A percentile compares a stretch with the other conserved stretches of the same genome.
phyloP scores from a whole-genome alignment of 2,888 invertebrate genomes.

The Yponomeuta evonymella region DNA sequence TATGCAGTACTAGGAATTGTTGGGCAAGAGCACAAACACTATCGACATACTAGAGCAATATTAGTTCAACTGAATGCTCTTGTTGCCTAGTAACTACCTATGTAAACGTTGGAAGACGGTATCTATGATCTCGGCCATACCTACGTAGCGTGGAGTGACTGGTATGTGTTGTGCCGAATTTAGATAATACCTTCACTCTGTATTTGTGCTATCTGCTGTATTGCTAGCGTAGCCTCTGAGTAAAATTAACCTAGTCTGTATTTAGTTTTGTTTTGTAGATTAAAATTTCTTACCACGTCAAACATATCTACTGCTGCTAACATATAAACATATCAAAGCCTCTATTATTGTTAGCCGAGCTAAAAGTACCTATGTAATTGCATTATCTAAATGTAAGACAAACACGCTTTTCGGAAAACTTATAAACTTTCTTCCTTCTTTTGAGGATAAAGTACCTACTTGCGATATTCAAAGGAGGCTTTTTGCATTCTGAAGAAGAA shows the following conservation, averaged over 20 bases:
- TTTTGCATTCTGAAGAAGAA: background rate
- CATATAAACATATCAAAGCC: too few relatives aligned
- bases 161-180: background rate
- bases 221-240: background rate
- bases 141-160: background rate
- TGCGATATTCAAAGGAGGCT: background rate
- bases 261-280: too few relatives aligned
- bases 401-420: background rate
- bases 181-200: background rate
- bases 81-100: background rate
- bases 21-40: conserved; percentile 9
- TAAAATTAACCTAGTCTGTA: too few relatives aligned
- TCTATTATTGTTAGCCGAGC: too few relatives aligned
- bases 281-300: too few relatives aligned
- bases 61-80: conserved; percentile 15
- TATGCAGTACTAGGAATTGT: background rate
- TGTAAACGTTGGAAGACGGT: background rate
- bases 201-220: background rate
- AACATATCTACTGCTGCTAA: too few relatives aligned
- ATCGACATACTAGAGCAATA: conserved; percentile 15
- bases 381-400: background rate
- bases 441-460: background rate
- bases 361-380: too few relatives aligned
- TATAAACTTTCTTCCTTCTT: background rate
- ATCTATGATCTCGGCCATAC: background rate